Evolutionary conservation across 2,797 vertebrate genomes (phyloP).

Genomic region (Coranthus polyacanthus): DNA sequence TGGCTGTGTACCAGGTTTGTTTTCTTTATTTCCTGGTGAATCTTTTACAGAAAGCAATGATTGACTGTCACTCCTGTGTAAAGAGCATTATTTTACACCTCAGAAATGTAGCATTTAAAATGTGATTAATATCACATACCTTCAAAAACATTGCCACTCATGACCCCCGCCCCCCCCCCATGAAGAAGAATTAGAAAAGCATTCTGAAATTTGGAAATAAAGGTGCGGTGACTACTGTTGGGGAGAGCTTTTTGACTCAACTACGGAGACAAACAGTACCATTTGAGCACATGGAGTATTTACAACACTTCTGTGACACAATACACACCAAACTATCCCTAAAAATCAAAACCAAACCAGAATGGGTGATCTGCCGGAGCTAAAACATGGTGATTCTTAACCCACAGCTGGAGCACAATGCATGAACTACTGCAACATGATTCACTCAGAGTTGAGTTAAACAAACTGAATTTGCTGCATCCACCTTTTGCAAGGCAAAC

Average conservation of each 20-base stretch:
- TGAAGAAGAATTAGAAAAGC: conserved; percentile 43
- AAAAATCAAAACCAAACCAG: conserved; percentile 34
- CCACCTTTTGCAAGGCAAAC: conserved; percentile 55
- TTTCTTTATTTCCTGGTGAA: conserved; percentile 67
- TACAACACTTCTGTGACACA: conserved; percentile 54
- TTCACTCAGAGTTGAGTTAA: conserved; percentile 28
- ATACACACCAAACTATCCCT: conserved; percentile 21
- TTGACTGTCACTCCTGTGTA: conserved; percentile 46
- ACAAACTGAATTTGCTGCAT: conserved; percentile 33
- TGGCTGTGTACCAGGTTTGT: conserved; percentile 70
- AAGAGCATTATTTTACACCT: conserved; percentile 53
- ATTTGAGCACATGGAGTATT: conserved; percentile 52
- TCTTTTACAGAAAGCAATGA: conserved; percentile 62
- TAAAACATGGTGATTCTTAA: conserved; percentile 27
- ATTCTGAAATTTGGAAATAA: conserved; percentile 19
- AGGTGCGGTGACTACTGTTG: conserved; percentile 37
- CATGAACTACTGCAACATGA: conserved; percentile 16
- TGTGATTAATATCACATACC: conserved; percentile 64
- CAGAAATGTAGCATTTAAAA: conserved; percentile 51
- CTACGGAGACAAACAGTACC: conserved; percentile 40
- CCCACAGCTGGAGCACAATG: conserved; percentile 31
- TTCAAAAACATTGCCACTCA: conserved; percentile 61
- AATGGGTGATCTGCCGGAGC: conserved; percentile 31
- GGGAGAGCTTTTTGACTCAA: conserved; percentile 41
- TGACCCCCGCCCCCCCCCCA: no score